Evolutionary conservation across 2,888 invertebrate genomes (phyloP).

Genomic region (Parasteatoda lunata): DNA sequence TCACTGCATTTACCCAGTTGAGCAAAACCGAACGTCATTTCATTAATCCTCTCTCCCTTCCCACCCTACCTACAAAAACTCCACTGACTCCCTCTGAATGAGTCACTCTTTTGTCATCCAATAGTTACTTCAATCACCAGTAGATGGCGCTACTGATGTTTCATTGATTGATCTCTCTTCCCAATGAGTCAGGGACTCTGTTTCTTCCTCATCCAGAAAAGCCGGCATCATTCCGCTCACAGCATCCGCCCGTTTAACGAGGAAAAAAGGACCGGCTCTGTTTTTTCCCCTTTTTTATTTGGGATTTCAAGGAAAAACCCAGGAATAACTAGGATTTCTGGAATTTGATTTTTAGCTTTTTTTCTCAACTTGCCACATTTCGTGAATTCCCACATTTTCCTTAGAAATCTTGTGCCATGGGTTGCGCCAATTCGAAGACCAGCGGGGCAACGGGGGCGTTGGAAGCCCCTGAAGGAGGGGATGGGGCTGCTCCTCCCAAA

Average conservation of each 20-base stretch:
- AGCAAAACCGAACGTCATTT: slow-evolving; percentile 27
- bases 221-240: slow-evolving; percentile 10
- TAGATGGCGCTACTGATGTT: slow-evolving; percentile 4
- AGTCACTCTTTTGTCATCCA: slow-evolving; percentile 5
- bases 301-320: neutral
- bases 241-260: slow-evolving; percentile 41
- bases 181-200: neutral
- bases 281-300: neutral
- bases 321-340: neutral
- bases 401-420: slow-evolving; percentile 16
- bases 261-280: neutral
- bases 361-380: too few relatives aligned
- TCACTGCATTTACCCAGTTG: slow-evolving; percentile 8
- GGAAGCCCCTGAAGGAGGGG: slow-evolving; percentile 47
- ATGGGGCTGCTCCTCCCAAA: slow-evolving; percentile 51
- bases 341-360: neutral
- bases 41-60: slow-evolving; percentile 12
- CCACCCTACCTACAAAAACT: neutral
- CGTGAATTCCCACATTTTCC: too few relatives aligned
- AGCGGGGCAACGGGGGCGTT: slow-evolving; percentile 52
- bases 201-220: slow-evolving; percentile 19
- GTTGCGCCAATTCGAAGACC: slow-evolving; percentile 61
- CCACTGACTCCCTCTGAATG: slow-evolving; percentile 12
- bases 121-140: neutral
- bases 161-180: slow-evolving; percentile 29